Base-by-base conservation (phyloP, 2,797 vertebrate species). In the Coranthus polyacanthus region DNA sequence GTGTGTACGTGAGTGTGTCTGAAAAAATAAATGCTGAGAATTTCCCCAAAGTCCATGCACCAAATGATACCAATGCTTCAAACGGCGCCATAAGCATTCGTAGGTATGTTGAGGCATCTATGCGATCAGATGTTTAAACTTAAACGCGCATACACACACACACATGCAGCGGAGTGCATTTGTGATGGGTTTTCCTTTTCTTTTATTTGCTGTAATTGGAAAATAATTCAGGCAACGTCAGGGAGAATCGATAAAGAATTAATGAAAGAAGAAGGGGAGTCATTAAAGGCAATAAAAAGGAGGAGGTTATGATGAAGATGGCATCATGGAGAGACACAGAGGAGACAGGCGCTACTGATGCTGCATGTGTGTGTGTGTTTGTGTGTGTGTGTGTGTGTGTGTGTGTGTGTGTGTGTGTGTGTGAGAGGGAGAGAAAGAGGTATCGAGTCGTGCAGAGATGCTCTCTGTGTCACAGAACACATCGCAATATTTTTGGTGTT, bases 251-350 rank as follows among this genome's bases (percentile, higher is more conserved):
- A 94, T 95, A 93, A 93, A 92, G 92, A 93, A 95, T 94, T 93
- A 93, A 95, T 94, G 91, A 92, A 94, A 92, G 91, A 85, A 90
- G 88, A 90, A 89, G 89, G 88, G 78, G 89, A 93, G 93, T 94
- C 93, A 93, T 94, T 94, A 94, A 92, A 92, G 87, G 92, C 91
- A 93, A 94, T 95, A 94, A 93, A 92, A 90, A 88, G 90, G 84
- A 82, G 83, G 81, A 81, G 83, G 79, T 91, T 91, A 92, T 94
- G 92, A 94, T 92, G 91, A 92, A 92, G 90, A 94, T 92, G 89
- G 90, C 90, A 92, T 93, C 90, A 86, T 86, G 65, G 87, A 86
- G 76, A 91, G 88, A 92, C 87, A 84, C 78, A 72, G 83, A 88
- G 82, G 84, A 92, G 85, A 88, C 85, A 87, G 82, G 57, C 76